Evolutionary conservation across 1,140 invertebrate species (phyloP).

Genomic region (Holotrichia oblita): DNA sequence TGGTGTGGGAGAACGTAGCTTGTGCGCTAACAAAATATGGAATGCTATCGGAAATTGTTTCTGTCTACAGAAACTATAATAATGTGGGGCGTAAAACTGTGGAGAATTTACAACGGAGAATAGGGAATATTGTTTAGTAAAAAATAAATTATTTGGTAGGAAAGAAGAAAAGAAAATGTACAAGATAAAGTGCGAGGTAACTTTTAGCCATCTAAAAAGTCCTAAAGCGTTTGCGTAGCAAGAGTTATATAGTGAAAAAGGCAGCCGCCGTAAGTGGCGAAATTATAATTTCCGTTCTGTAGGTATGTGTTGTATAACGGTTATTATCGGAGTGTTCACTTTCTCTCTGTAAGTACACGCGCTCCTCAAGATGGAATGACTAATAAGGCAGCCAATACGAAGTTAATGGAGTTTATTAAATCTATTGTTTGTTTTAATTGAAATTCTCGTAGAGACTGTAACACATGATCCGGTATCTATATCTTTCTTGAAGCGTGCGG

Average conservation of each 20-base stretch:
- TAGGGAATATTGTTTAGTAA: background rate
- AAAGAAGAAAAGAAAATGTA: background rate
- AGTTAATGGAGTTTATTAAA: constrained; percentile 14
- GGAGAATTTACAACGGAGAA: background rate
- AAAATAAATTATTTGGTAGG: background rate
- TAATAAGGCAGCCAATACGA: background rate
- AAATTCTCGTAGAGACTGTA: background rate
- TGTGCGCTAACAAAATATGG: background rate
- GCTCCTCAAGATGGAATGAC: background rate
- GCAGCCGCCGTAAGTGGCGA: background rate
- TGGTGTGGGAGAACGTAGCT: constrained; percentile 12
- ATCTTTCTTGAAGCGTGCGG: background rate
- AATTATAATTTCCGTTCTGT: constrained; percentile 17
- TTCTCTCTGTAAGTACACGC: background rate
- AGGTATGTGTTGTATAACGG: background rate
- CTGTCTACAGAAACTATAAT: background rate
- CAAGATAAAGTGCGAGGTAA: background rate
- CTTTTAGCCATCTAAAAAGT: background rate
- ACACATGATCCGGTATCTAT: background rate
- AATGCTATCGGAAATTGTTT: constrained; percentile 17
- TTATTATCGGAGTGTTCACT: background rate
- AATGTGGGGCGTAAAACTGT: background rate
- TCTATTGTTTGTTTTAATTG: constrained; percentile 18
- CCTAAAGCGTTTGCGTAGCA: background rate
- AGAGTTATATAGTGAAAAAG: constrained; percentile 17